phyloP scores from a whole-genome alignment of 1,140 invertebrate genomes.

The Pogonomyrmex barbatus region DNA sequence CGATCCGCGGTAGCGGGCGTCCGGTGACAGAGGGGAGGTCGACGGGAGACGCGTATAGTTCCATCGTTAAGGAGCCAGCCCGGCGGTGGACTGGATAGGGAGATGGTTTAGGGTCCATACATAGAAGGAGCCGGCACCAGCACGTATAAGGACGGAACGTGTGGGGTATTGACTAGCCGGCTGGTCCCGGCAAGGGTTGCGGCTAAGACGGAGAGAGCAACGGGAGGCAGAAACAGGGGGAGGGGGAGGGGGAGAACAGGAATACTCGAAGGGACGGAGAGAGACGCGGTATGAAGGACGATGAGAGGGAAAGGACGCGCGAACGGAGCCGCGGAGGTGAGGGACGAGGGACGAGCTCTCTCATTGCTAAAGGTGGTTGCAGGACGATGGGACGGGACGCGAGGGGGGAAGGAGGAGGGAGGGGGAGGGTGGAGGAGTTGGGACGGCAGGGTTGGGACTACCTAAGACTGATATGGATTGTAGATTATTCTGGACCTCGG shows the following conservation, averaged over 20 bases:
- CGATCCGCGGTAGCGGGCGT: conserved; percentile 48
- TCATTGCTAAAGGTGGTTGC: conserved; percentile 79
- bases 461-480: conserved; percentile 87
- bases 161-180: conserved; percentile 83
- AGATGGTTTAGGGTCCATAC: conserved; percentile 76
- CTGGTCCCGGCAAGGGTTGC: conserved; percentile 84
- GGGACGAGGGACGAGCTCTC: conserved; percentile 62
- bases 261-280: conserved; percentile 69
- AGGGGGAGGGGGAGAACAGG: conserved; percentile 58
- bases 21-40: conserved; percentile 53
- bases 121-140: conserved; percentile 72
- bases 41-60: conserved; percentile 72
- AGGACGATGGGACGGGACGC: conserved; percentile 67
- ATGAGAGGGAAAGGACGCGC: conserved; percentile 66
- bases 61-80: conserved; percentile 77
- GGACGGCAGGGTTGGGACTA: conserved; percentile 82
- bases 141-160: conserved; percentile 78
- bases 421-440: conserved; percentile 1
- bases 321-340: conserved; percentile 48
- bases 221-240: conserved; percentile 59
- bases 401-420: neutral
- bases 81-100: conserved; percentile 74
- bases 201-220: conserved; percentile 83
- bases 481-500: conserved; percentile 87
- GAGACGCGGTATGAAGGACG: conserved; percentile 65